Evolutionary conservation across 2,113 vertebrate species (phyloP).

Genomic region (Caranx ignobilis): DNA sequence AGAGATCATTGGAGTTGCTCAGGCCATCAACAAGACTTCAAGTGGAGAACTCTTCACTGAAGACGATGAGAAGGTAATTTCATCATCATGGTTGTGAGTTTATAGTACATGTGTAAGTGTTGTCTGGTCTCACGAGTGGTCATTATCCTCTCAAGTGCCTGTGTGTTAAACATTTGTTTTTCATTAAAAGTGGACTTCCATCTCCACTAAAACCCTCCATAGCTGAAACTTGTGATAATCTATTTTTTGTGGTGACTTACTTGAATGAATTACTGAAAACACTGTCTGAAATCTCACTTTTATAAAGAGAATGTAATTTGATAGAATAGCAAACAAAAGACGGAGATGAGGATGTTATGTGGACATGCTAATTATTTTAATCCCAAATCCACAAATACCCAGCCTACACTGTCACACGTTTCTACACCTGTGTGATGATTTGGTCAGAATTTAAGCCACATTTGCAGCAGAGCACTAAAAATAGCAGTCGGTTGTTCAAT

Average conservation of each 20-base stretch:
- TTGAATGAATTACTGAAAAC: background rate
- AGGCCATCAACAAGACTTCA: constrained; percentile 97
- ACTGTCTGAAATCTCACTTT: background rate
- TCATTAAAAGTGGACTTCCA: too few relatives aligned
- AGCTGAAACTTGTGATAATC: background rate
- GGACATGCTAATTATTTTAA: background rate
- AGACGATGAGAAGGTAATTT: constrained; percentile 96
- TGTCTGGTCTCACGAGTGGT: background rate
- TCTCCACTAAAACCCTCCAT: background rate
- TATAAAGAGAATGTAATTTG: background rate
- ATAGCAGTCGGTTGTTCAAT: background rate
- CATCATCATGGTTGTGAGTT: background rate
- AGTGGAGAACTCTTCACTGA: constrained; percentile 93
- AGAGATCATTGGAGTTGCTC: constrained; percentile 96
- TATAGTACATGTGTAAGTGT: too few relatives aligned
- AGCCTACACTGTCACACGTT: background rate
- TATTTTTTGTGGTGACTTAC: background rate
- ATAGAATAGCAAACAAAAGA: background rate
- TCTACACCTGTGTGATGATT: background rate
- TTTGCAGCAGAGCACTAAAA: background rate
- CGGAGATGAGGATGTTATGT: background rate
- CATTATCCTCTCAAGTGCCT: background rate
- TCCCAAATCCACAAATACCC: background rate
- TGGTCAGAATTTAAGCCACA: background rate
- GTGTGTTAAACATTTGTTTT: too few relatives aligned